Conservation (phyloP, 2,113 vertebrate species). For the Lathamus discolor region DNA sequence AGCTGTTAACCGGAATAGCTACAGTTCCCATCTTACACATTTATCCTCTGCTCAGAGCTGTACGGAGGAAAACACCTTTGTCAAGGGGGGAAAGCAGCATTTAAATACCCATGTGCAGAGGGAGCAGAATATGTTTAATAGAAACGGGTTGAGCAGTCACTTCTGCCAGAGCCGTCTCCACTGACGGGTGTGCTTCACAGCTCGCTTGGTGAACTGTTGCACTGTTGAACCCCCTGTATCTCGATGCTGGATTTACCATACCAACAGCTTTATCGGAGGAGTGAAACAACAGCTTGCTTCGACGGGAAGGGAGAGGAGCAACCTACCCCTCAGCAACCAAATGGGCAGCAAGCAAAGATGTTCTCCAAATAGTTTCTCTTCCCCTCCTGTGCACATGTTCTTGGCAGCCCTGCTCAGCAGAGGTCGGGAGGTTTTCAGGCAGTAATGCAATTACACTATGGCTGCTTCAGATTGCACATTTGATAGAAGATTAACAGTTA, state of each 20-base stretch:
- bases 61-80: neutral
- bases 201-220: neutral
- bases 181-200: neutral
- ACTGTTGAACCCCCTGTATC: neutral
- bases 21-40: neutral
- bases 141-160: neutral
- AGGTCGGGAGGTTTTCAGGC: neutral
- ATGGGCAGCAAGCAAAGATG: neutral
- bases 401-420: neutral
- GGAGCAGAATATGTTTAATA: neutral
- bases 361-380: neutral
- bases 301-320: neutral
- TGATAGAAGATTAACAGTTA: neutral
- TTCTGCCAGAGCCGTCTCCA: neutral
- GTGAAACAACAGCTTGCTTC: conserved; percentile 14
- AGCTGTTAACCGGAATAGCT: neutral
- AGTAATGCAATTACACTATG: neutral
- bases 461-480: neutral
- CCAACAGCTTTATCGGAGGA: conserved; percentile 12
- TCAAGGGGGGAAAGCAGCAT: neutral
- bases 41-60: neutral
- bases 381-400: neutral
- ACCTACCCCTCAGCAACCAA: neutral
- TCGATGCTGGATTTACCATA: neutral
- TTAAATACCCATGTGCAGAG: neutral